Conservation (phyloP, 2,888 invertebrate genomes). For the Ochlodes sylvanus region DNA sequence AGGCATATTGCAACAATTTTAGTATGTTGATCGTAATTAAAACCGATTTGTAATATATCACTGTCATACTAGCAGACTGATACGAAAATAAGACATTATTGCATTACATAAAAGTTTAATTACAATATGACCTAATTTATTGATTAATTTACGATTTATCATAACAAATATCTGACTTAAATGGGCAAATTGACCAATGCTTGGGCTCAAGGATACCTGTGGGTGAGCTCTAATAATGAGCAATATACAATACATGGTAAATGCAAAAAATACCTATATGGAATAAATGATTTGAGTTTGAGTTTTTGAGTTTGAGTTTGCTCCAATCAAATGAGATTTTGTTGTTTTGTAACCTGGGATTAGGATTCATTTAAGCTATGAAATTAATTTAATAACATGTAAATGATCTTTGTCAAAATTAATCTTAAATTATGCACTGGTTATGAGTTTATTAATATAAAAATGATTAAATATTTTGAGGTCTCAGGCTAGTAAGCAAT, state of each 20-base stretch:
- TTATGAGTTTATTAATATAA: too few species aligned
- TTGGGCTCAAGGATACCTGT: slow-evolving; percentile 13
- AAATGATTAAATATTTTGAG: too few species aligned
- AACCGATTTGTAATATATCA: slow-evolving; percentile 1
- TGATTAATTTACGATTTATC: not conserved
- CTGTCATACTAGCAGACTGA: not conserved
- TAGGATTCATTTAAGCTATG: too few species aligned
- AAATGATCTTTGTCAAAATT: too few species aligned
- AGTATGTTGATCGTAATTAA: not conserved
- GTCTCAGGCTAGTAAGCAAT: too few species aligned
- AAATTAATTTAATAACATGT: too few species aligned
- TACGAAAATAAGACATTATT: not conserved
- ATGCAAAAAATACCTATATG: too few species aligned
- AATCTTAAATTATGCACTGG: too few species aligned
- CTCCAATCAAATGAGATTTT: not conserved
- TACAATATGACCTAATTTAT: not conserved
- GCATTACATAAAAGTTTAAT: not conserved
- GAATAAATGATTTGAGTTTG: too few species aligned
- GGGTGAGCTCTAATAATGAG: slow-evolving; percentile 20
- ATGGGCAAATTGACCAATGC: slow-evolving; percentile 13
- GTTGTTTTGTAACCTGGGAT: not conserved
- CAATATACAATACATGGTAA: slow-evolving; percentile 3
- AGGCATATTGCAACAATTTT: not conserved
- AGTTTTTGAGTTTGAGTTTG: too few species aligned
- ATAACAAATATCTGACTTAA: not conserved